These are phyloP conservation scores for Gonioctena quinquepunctata DNA, from an alignment of 1,140 invertebrate genomes.

Conservation along the genomic window DNA sequence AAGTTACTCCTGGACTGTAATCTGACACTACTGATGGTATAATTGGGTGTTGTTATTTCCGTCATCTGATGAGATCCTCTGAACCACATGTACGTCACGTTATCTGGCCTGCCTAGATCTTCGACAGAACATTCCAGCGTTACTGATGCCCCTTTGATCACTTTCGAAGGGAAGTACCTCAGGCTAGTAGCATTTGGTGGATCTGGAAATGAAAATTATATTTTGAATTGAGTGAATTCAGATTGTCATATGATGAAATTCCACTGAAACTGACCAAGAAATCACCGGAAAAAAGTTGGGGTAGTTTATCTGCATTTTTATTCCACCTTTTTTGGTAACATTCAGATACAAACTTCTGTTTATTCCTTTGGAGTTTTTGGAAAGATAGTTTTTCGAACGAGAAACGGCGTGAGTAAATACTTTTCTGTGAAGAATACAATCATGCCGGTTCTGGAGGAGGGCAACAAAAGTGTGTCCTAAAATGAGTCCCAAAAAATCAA, in stretches of 20 bases:
- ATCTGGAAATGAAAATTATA: slow-evolving; percentile 33
- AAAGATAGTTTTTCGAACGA: no score
- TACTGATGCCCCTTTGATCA: slow-evolving; percentile 78
- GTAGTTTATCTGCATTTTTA: no score
- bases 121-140: slow-evolving; percentile 80
- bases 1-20: slow-evolving; percentile 84
- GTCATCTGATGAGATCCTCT: slow-evolving; percentile 72
- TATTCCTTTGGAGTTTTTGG: no score
- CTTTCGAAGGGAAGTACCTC: slow-evolving; percentile 64
- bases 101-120: slow-evolving; percentile 77
- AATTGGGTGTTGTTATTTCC: slow-evolving; percentile 73
- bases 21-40: slow-evolving; percentile 78
- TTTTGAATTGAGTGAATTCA: no score
- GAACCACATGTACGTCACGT: slow-evolving; percentile 76
- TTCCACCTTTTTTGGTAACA: no score
- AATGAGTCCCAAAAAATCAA: no score
- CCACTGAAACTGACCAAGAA: neutral
- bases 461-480: no score
- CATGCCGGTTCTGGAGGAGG: no score
- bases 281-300: no score
- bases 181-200: slow-evolving; percentile 43
- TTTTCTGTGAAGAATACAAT: no score
- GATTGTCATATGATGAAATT: neutral
- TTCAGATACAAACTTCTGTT: no score
- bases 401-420: no score